Evolutionary conservation across 1,140 invertebrate genomes (phyloP), one percentile per base, ranked within the genome.

Genomic region (Drosophila sproati): DNA sequence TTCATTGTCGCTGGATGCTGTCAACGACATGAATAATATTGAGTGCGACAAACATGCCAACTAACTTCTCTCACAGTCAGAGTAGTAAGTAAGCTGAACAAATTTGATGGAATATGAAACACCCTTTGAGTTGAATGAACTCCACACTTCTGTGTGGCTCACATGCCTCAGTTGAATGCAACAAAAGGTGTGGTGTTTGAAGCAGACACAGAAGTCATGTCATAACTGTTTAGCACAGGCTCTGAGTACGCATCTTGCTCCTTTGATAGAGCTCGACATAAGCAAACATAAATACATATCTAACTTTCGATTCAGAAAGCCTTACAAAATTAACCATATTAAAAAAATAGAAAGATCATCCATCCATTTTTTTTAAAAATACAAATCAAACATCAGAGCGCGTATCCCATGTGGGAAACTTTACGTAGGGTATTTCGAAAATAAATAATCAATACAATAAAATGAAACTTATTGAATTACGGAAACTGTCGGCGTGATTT

Each of bases 1-100:
- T 71, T 60, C 68, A 62, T 72, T 76, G 60, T 76, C 71, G 66
- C 52, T 67, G 73, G 70, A 8, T 41, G 62, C 80, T 89, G 83
- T 88, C 83, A 88, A 80, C 83, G 77, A 68, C 77, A 89, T 89
- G 87, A 83, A 88, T 87, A 88, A 87, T 80, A 87, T 88, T 88
- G 72, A 89, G 80, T 73, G 83, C 78, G 85, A 76, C 64, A 82
- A 75, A 75, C 64, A 64, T 63, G 51, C 70, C 70, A 59, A 47
- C 70, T 20, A 66, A 45, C 37, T 10, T 35, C 41, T 20, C 20
- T 20, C 20, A 0, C 20, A 20, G 0, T 34, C 45, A 7, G 41
- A 28, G 28, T 32, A 29, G 7, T 12, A 8, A 48, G 32, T 47
- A 41, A 35, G 31, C 43, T 34, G 28, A 39, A 43, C 28, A 34